Conservation (phyloP, 2,113 vertebrate species). For the Butastur rufipennis region DNA sequence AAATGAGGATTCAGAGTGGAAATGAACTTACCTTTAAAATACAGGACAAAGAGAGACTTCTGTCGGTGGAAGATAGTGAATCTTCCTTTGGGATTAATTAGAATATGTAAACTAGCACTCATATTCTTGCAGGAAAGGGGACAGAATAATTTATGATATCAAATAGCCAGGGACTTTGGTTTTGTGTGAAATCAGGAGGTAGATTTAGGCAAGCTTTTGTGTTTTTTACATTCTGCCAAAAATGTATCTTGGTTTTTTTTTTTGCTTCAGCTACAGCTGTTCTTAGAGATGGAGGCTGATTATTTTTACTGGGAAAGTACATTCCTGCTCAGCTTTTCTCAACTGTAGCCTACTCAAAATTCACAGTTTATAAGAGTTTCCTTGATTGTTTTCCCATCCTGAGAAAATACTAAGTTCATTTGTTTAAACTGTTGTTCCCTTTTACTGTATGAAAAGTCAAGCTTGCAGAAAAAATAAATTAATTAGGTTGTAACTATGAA, state of each 20-base stretch:
- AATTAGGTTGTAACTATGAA: background rate
- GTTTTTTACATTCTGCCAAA: background rate
- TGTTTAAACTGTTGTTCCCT: background rate
- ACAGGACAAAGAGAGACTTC: background rate
- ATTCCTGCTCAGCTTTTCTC: background rate
- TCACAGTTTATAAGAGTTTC: background rate
- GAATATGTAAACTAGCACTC: slow-evolving; percentile 13
- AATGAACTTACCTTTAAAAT: slow-evolving; percentile 7
- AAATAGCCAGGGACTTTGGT: background rate
- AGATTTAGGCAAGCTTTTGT: background rate
- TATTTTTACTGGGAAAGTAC: background rate
- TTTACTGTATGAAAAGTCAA: background rate
- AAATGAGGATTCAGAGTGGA: background rate
- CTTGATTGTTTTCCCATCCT: background rate
- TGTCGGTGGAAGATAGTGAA: background rate
- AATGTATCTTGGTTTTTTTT: background rate
- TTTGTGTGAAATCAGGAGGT: slow-evolving; percentile 8
- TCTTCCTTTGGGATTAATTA: slow-evolving; percentile 44
- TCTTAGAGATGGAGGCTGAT: background rate
- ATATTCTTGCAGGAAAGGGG: background rate
- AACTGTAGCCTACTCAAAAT: slow-evolving; percentile 11
- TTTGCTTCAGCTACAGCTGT: background rate
- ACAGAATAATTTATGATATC: slow-evolving; percentile 2
- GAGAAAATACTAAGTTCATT: background rate
- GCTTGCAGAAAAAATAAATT: background rate